Evolutionary conservation across 1,140 invertebrate species (phyloP), one percentile per base, ranked within the genome.

Genomic region (Plodia interpunctella): DNA sequence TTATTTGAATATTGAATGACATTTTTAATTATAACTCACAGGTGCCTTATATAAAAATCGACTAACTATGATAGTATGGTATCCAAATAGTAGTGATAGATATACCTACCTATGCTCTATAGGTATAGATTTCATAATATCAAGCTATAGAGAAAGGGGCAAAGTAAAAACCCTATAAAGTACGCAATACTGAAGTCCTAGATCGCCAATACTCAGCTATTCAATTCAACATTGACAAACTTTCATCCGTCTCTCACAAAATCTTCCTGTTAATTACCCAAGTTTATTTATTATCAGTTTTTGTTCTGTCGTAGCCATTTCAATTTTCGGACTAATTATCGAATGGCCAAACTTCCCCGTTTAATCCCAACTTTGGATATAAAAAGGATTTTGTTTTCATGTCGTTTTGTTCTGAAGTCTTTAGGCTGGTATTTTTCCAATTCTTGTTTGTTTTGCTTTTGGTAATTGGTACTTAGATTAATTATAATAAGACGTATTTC

Each of bases 321-420:
- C 5, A 44, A 44, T 44, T 38, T 15, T 15, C 38, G 38, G 38
- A 6, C 38, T 44, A 44, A 44, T 44, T 44, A 44, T 44, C 38
- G 15, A 44, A 44, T 44, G 38, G 38, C 3, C 32, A 15, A 44
- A 44, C 38, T 44, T 44, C n/a, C 38, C 5, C 38, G 38, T 44
- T 44, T 44, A 15, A n/a, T 44, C 38, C 38, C 38, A 44, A 44
- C 38, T 44, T 44, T 1, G 38, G 38, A 10, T 44, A 17, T 44
- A 44, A 44, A 44, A 44, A 44, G 38, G 38, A 44, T 44, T n/a
- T 38, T 44, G 38, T 44, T 44, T n/a, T 44, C 13, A n/a, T 44
- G 13, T 44, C 13, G 13, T 44, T 44, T 44, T 44, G n/a, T 44
- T 5, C 6, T 44, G 10, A 44, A 15, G n/a, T 4, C 6, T 25